Conservation (phyloP, 53 echinoderm and acorn worm genomes). For the Zoroaster sp. region DNA sequence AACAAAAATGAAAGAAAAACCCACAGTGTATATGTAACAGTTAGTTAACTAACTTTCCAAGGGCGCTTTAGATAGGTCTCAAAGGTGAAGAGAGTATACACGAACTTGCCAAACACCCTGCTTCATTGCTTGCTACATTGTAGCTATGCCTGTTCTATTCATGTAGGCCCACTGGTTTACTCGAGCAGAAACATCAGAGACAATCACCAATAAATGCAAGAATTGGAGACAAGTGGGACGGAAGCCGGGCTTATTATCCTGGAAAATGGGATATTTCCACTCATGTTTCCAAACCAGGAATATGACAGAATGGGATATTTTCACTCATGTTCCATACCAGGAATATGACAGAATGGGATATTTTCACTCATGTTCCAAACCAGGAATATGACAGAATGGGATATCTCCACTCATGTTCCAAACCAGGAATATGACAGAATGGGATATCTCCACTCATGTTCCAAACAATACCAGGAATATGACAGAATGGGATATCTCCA, state of each 20-base stretch:
- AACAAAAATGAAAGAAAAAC: not conserved
- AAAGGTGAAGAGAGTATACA: not conserved
- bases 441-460: too few species aligned
- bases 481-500: too few species aligned
- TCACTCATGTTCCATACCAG: too few species aligned
- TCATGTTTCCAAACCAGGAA: too few species aligned
- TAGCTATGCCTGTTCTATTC: not conserved
- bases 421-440: too few species aligned
- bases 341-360: too few species aligned
- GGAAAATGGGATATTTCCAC: not conserved
- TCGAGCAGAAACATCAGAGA: not conserved
- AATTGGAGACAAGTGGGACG: not conserved
- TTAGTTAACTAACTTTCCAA: too few species aligned
- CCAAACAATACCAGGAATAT: too few species aligned
- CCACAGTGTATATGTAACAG: not conserved
- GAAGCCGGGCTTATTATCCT: not conserved
- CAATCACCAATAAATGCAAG: not conserved
- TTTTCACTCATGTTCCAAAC: too few species aligned
- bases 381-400: too few species aligned
- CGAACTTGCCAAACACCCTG: not conserved
- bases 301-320: too few species aligned
- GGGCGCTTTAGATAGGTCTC: not conserved
- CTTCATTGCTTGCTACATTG: constrained; percentile 13
- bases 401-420: too few species aligned
- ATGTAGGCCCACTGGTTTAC: not conserved